Evolutionary conservation across 2,113 vertebrate species (phyloP).

Genomic region (Hippocampus comes): DNA sequence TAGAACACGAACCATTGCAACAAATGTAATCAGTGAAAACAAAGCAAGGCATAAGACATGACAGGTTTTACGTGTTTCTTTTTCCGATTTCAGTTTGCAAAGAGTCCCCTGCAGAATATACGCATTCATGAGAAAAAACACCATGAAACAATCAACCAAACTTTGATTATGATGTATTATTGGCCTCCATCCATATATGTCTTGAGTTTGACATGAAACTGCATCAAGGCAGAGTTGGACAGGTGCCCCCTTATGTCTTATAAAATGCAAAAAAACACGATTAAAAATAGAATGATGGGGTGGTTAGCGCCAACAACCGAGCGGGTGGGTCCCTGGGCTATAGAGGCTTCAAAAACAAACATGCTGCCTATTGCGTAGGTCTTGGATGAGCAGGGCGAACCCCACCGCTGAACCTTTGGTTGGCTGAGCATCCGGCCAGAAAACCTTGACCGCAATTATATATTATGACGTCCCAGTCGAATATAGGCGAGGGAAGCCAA

Average conservation of each 20-base stretch:
- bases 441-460: background rate
- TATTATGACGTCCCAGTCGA: background rate
- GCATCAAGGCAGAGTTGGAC: no score
- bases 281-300: no score
- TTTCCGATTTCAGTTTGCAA: background rate
- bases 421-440: background rate
- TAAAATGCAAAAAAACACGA: no score
- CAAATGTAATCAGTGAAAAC: background rate
- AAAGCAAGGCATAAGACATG: constrained; percentile 3
- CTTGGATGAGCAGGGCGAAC: background rate
- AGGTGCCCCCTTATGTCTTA: no score
- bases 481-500: background rate
- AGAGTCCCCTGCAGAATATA: background rate
- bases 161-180: no score
- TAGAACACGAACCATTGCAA: constrained; percentile 7
- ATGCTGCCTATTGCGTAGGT: background rate
- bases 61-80: background rate
- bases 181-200: no score
- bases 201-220: no score
- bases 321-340: background rate
- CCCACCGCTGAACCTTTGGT: background rate
- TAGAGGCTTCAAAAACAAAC: background rate
- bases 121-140: background rate
- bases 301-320: background rate
- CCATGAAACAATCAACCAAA: background rate